Conservation (phyloP, 1,140 invertebrate genomes). For the Megalonaias nervosa region DNA sequence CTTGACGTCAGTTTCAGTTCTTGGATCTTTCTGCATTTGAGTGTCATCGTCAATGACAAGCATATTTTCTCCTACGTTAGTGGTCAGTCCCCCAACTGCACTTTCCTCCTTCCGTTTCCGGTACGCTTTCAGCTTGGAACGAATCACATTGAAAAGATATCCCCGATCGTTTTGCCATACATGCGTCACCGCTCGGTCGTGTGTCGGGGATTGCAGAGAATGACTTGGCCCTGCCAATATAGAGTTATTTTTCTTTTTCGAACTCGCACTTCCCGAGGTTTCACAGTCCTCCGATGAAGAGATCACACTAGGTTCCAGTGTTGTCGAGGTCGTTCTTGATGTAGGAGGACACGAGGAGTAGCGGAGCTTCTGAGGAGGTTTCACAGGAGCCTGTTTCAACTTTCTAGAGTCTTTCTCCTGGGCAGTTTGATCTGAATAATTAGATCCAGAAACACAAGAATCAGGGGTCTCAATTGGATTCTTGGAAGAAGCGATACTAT, state of each 20-base stretch:
- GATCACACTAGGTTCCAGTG: background rate
- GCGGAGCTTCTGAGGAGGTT: conserved; percentile 21
- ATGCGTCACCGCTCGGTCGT: conserved; percentile 44
- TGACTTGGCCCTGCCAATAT: no score
- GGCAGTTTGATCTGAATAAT: no score
- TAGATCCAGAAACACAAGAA: no score
- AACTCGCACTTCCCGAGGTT: conserved; percentile 3
- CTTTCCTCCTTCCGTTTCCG: conserved; percentile 18
- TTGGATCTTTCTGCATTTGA: no score
- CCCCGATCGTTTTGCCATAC: conserved; percentile 53
- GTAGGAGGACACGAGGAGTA: conserved; percentile 33
- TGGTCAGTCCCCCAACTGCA: background rate
- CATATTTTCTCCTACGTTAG: conserved; percentile 8
- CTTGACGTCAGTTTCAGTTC: no score
- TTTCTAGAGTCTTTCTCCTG: background rate
- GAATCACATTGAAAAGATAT: conserved; percentile 53
- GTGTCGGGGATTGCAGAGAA: conserved; percentile 10
- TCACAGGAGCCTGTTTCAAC: conserved; percentile 23
- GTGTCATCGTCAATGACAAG: conserved; percentile 29
- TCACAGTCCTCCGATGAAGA: background rate
- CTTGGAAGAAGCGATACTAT: no score
- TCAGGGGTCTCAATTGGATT: no score
- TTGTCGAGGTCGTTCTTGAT: background rate
- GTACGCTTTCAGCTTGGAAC: conserved; percentile 45
- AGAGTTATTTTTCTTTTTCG: no score